Base-by-base conservation (phyloP, 2,888 invertebrate species). In the Caenorhabditis zanzibari region DNA sequence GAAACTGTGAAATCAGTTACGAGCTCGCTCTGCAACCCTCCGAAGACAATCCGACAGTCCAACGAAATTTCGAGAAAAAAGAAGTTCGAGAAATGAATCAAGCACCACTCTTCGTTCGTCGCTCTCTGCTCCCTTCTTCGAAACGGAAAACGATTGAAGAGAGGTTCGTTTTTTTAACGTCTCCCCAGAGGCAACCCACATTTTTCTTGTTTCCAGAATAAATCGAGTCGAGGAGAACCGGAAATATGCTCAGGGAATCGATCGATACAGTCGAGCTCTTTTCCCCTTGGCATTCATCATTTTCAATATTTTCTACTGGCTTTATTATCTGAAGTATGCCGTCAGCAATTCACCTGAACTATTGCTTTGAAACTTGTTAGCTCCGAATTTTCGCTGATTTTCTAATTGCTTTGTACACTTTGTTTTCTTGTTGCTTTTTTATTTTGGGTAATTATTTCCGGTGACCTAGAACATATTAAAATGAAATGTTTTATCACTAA, bases 271-370 rank as follows among this genome's bases (percentile, higher is more conserved):
- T 49, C 88, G 91, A 6, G 59, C 88, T 1, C 86, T 85, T n/a
- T 91, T 91, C 71, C 91, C 91, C 0, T 59, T 90, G 14, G 88
- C 88, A 12, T 91, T 91, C 80, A 54, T 90, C 26, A 28, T 90
- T 10, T 91, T 91, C 85, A 90, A 91, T 64, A 68, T 86, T 19
- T 77, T 86, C 28, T 91, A 90, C 76, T 91, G 91, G 91, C 75
- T 86, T 41, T 91, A 90, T 71, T 91, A 91, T 64, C 56, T 88
- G 10, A 79, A 85, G 24, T 87, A 85, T 28, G 88, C 86, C 1
- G 82, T 68, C 64, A 82, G 84, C 63, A 76, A 84, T 24, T 71
- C 74, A 1, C 82, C 79, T 14, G 76, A 76, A 58, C 41, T 80
- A n/a, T 32, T 77, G 49, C 77, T 73, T 49, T 80, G 32, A 72